Conservation (phyloP, 35 echinoderm and acorn worm species). For the Stichopus chloronotus region DNA sequence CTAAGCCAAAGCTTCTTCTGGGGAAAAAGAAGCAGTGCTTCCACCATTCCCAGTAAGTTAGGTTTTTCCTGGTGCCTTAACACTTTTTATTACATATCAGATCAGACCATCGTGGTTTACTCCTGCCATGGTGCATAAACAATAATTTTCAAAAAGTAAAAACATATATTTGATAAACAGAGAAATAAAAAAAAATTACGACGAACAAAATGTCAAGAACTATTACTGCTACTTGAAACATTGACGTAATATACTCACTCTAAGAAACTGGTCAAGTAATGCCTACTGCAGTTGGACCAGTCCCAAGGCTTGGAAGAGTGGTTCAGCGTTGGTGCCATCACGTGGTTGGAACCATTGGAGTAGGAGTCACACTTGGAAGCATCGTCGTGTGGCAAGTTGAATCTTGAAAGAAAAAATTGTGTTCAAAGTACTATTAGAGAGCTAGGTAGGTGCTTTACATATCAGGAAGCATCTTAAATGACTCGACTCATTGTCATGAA, state of each 20-base stretch:
- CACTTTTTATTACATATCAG: no score
- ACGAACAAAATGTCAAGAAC: not conserved
- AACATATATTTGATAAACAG: no score
- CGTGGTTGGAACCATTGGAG: slow-evolving; percentile 55
- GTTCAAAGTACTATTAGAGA: not conserved
- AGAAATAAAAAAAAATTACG: no score
- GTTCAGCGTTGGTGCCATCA: slow-evolving; percentile 96
- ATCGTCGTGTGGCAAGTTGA: slow-evolving; percentile 95
- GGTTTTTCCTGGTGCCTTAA: no score
- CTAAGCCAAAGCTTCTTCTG: no score
- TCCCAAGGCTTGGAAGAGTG: slow-evolving; percentile 86
- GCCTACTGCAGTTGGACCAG: slow-evolving; percentile 89
- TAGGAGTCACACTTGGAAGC: slow-evolving; percentile 74
- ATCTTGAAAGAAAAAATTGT: slow-evolving; percentile 55
- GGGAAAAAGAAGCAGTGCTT: no score
- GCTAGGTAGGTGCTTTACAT: not conserved
- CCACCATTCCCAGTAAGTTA: no score
- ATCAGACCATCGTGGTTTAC: no score
- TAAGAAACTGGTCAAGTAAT: slow-evolving; percentile 83
- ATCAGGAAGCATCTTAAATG: no score
- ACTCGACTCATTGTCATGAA: no score
- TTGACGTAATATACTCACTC: slow-evolving; percentile 78
- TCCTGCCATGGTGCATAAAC: no score
- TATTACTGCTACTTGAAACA: not conserved
- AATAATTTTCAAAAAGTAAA: no score